These are phyloP conservation scores for Bombus sylvicola DNA, from an alignment of 1,140 invertebrate genomes.

Conservation along the genomic window DNA sequence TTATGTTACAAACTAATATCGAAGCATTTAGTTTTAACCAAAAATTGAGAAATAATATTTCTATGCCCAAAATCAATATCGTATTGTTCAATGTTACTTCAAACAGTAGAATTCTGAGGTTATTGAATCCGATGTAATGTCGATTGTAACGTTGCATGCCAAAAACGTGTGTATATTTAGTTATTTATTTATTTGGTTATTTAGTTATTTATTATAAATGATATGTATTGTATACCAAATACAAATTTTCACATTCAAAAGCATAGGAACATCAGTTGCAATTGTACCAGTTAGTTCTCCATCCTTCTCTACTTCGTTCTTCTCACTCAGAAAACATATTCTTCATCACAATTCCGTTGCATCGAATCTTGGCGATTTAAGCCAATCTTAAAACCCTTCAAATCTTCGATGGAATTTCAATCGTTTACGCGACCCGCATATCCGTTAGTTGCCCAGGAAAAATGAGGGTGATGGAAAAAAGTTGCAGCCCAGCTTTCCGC, in stretches of 20 bases:
- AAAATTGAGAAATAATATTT: not conserved
- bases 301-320: not conserved
- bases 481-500: conserved; percentile 5
- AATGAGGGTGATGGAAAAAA: not conserved
- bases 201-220: not conserved
- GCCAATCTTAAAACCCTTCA: not conserved
- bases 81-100: not conserved
- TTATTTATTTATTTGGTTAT: not conserved
- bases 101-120: not conserved
- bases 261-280: too few species aligned
- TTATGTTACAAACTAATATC: not conserved
- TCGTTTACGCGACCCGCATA: conserved; percentile 2
- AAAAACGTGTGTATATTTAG: too few species aligned
- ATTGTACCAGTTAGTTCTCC: not conserved
- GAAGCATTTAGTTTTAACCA: too few species aligned
- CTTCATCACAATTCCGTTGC: not conserved
- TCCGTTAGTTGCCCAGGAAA: not conserved
- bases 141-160: too few species aligned
- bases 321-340: not conserved
- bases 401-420: conserved; percentile 5
- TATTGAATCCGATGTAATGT: too few species aligned
- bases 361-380: not conserved
- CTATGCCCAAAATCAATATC: not conserved
- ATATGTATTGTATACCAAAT: not conserved
- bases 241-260: not conserved